phyloP scores from a whole-genome alignment of 2,113 vertebrate genomes.

The Crocuta crocuta region DNA sequence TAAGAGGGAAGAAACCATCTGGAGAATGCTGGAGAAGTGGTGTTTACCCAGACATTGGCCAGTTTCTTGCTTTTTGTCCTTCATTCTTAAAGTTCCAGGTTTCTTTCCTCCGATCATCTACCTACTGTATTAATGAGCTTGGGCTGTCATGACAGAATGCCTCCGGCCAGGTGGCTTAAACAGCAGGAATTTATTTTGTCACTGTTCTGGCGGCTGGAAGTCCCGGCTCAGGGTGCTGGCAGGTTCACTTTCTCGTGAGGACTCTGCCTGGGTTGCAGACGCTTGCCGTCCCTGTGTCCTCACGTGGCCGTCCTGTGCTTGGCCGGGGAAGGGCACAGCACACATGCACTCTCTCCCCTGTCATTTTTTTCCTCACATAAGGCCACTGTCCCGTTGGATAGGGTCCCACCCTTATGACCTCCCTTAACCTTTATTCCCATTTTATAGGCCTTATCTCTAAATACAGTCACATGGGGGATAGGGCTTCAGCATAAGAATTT shows the following conservation, averaged over 20 bases:
- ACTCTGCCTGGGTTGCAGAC: neutral
- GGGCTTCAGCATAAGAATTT: neutral
- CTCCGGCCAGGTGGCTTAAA: neutral
- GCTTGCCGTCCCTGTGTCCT: neutral
- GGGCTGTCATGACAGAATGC: neutral
- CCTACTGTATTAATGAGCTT: neutral
- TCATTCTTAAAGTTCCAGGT: neutral
- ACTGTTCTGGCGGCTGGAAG: neutral
- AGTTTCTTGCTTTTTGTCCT: neutral
- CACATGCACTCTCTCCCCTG: neutral
- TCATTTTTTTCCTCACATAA: neutral
- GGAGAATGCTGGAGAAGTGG: neutral
- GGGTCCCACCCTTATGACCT: neutral
- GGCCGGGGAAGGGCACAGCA: neutral
- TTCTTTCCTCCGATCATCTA: neutral
- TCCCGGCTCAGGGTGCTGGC: neutral
- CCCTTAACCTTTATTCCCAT: neutral
- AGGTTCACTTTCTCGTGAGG: neutral
- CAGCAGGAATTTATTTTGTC: neutral
- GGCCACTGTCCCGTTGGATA: neutral
- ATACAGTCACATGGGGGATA: neutral
- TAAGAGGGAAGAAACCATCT: neutral
- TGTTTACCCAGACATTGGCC: neutral
- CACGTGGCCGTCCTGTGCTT: neutral
- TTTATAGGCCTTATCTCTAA: neutral